Evolutionary conservation across 2,888 invertebrate genomes (phyloP).

Genomic region (Micoletzkya japonica): DNA sequence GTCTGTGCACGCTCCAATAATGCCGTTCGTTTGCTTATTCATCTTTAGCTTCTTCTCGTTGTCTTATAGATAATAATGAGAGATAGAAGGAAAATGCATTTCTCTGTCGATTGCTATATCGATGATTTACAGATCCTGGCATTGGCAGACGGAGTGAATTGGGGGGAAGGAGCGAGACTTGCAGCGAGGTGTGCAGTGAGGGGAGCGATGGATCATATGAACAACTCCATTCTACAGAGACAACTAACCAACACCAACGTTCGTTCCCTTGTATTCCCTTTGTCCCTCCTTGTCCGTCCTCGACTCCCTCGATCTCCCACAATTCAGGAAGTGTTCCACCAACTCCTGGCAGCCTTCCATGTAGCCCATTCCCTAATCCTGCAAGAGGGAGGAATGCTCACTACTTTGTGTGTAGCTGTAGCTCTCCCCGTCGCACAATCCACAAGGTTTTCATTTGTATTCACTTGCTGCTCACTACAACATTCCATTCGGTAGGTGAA

Average conservation of each 20-base stretch:
- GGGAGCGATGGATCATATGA: conserved; percentile 81
- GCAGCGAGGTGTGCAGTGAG: conserved; percentile 75
- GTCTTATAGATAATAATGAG: neutral
- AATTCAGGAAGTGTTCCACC: conserved; percentile 75
- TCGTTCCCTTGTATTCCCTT: neutral
- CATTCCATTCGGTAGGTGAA: neutral
- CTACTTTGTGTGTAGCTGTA: conserved; percentile 81
- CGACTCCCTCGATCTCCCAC: neutral
- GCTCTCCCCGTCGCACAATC: conserved; percentile 68
- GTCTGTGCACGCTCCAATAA: conserved; percentile 74
- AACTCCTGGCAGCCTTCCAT: conserved; percentile 79
- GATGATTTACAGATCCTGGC: conserved; percentile 74
- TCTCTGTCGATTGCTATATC: neutral
- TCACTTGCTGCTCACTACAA: no score
- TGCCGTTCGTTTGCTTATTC: conserved; percentile 68
- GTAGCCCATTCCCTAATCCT: conserved; percentile 83
- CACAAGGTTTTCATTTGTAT: conserved; percentile 34
- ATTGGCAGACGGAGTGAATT: conserved; percentile 86
- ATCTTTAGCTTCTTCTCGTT: neutral
- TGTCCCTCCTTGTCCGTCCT: neutral
- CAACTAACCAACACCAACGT: conserved; percentile 48
- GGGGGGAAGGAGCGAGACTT: conserved; percentile 79
- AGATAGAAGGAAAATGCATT: neutral
- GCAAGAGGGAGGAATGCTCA: conserved; percentile 79
- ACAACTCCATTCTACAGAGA: conserved; percentile 63